phyloP scores from a whole-genome alignment of 2,113 vertebrate genomes.

The Carlito syrichta region DNA sequence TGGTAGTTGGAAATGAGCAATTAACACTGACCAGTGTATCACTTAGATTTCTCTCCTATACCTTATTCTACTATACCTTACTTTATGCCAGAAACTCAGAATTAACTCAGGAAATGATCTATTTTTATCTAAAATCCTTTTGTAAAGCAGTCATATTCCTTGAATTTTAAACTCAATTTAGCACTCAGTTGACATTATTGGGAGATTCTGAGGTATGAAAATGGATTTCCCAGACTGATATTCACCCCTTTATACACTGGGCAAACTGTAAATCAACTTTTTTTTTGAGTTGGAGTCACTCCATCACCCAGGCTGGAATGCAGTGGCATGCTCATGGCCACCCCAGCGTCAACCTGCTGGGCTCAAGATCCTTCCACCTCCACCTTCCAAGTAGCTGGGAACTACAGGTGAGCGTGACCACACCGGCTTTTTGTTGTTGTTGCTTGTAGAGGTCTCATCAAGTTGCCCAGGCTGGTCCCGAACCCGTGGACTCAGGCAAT shows the following conservation, averaged over 20 bases:
- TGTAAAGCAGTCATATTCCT: neutral
- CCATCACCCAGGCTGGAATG: too few species aligned
- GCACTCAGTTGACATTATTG: neutral
- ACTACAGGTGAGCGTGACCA: too few species aligned
- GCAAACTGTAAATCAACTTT: neutral
- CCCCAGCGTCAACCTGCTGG: too few species aligned
- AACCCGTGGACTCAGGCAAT: too few species aligned
- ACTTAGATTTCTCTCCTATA: neutral
- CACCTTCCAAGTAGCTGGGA: too few species aligned
- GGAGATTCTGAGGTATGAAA: neutral
- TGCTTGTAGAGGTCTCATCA: too few species aligned
- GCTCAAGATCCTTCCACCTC: too few species aligned
- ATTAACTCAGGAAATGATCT: neutral
- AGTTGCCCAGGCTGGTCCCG: too few species aligned
- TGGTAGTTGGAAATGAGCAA: neutral
- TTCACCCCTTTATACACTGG: neutral
- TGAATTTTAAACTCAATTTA: neutral
- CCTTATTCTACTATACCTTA: neutral
- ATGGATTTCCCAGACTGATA: neutral
- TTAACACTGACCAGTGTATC: neutral
- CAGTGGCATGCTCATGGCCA: too few species aligned
- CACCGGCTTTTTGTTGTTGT: too few species aligned
- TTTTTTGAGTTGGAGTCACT: too few species aligned
- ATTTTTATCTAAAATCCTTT: neutral
- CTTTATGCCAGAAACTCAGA: neutral